Evolutionary conservation across 37 sponge, comb jelly and placozoan genomes (phyloP).

Genomic region (Diacarnus erythraeanus): DNA sequence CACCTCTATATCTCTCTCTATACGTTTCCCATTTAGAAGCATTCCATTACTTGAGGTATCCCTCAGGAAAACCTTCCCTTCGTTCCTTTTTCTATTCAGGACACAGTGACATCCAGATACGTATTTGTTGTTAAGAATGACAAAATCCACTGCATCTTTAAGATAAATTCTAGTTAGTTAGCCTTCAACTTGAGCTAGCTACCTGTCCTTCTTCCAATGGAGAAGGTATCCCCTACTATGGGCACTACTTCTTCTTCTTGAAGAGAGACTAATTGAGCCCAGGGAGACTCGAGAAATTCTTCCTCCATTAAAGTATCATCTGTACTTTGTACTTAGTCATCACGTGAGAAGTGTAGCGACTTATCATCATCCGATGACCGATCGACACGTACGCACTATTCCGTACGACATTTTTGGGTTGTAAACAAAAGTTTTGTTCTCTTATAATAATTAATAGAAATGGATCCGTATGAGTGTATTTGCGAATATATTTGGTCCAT

Average conservation of each 20-base stretch:
- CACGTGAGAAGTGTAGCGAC: too few species aligned
- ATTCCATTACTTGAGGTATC: constrained; percentile 84
- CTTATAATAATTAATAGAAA: too few species aligned
- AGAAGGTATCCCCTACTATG: constrained; percentile 24
- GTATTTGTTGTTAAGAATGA: constrained; percentile 33
- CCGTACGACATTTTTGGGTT: neutral
- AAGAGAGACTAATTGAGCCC: constrained; percentile 58
- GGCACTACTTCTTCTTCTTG: constrained; percentile 52
- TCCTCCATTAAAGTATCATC: too few species aligned
- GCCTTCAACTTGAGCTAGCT: neutral
- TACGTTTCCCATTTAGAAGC: constrained; percentile 58
- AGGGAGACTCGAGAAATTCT: constrained; percentile 49
- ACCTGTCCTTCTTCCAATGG: constrained; percentile 66
- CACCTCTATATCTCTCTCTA: constrained; percentile 40
- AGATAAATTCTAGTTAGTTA: neutral
- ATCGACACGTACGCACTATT: too few species aligned
- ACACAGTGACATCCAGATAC: constrained; percentile 70
- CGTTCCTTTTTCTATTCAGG: constrained; percentile 18
- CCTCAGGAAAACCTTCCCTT: constrained; percentile 37
- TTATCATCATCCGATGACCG: too few species aligned
- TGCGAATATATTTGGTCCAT: constrained; percentile 58
- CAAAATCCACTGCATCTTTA: constrained; percentile 12
- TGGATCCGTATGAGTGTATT: constrained; percentile 21
- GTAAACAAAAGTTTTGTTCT: neutral
- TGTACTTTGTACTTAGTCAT: too few species aligned